phyloP scores from a whole-genome alignment of 1,140 invertebrate species.

The Zeugodacus cucurbitae region DNA sequence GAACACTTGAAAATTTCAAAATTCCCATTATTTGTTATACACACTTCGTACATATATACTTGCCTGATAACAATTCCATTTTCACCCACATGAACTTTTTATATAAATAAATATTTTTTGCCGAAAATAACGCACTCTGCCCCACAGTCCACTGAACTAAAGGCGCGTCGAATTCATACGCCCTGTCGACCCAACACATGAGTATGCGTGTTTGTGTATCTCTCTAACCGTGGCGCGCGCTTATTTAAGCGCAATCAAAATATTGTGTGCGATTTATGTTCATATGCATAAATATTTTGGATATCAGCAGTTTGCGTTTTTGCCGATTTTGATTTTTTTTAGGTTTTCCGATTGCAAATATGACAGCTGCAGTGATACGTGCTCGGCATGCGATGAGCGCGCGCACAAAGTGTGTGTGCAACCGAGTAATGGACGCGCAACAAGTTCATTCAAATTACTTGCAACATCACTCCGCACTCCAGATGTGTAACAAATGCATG shows the following conservation, averaged over 20 bases:
- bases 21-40: too few species aligned
- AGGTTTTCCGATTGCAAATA: neutral
- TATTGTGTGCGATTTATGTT: neutral
- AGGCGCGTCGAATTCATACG: too few species aligned
- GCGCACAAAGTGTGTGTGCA: neutral
- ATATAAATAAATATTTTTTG: too few species aligned
- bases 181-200: neutral
- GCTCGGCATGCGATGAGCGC: neutral
- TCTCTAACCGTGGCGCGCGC: neutral
- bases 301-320: neutral
- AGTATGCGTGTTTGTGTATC: neutral
- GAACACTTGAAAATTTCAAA: too few species aligned
- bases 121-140: too few species aligned
- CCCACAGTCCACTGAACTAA: neutral
- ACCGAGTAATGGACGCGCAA: neutral
- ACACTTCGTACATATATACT: too few species aligned
- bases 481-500: conserved; percentile 37
- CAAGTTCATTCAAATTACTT: conserved; percentile 30
- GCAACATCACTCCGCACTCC: conserved; percentile 2
- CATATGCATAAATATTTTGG: conserved; percentile 31
- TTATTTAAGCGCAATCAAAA: neutral
- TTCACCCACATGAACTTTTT: too few species aligned
- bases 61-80: too few species aligned
- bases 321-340: too few species aligned
- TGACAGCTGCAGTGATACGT: conserved; percentile 23